Evolutionary conservation across 2,888 invertebrate species (phyloP), one percentile per base, ranked within the genome.

Genomic region (Polyommatus icarus): DNA sequence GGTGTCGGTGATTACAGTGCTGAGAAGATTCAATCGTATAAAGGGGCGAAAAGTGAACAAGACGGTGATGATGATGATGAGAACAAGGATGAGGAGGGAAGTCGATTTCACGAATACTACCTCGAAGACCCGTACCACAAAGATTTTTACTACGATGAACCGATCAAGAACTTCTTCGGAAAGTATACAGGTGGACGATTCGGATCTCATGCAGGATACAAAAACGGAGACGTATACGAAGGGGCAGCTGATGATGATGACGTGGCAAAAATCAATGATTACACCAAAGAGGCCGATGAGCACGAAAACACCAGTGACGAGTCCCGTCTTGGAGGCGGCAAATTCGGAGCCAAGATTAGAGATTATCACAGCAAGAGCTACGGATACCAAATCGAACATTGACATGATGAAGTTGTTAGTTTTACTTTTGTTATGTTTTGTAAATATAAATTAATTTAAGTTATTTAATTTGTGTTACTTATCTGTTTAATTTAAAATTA

Each of bases 51-150:
- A 96, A 88, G 96, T 29, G 29, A 95, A 1, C 20, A 76, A 32
- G 95, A 95, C 83, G 95, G 95, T 12, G 40, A 40, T 40, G 15
- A n/a, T n/a, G n/a, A n/a, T 32, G 36, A n/a, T 71, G 71, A 71
- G 24, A 50, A 7, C 20, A 54, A 75, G 15, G 54, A 15, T 50
- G 73, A 75, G 54, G 75, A 75, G 75, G 20, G 54, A 75, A 50
- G 12, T 79, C 96, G 96, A 83, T 96, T 94, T 91, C 96, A 96
- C 88, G 96, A 96, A 84, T 94, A 96, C 80, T 96, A 95, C 86
- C 95, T 95, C 87, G 96, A 96, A 87, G 95, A 97, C 85, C 92
- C 96, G 89, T 95, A 96, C 85, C 95, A 96, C 83, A 95, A 95
- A 8, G 72, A 76, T 85, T 96, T 96, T 93, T 96, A 96, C 87